A percentile compares a stretch with the other conserved stretches of the same genome.
Conservation (phyloP, 2,888 invertebrate genomes). For the Arenicola marina region DNA sequence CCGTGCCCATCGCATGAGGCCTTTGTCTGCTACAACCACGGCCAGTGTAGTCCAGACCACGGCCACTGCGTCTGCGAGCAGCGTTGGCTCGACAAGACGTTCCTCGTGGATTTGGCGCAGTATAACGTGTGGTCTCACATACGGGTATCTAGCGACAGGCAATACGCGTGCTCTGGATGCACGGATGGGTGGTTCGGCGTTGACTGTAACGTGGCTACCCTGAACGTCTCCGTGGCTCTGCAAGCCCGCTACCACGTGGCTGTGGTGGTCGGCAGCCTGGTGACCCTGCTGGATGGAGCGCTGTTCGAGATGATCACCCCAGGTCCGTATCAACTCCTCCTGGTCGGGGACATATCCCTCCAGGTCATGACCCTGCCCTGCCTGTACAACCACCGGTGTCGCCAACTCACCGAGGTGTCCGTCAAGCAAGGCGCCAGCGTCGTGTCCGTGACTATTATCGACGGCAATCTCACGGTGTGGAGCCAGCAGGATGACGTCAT, state of each 20-base stretch:
- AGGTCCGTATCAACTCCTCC: neutral
- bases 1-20: slow-evolving; percentile 27
- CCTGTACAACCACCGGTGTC: neutral
- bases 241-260: slow-evolving; percentile 28
- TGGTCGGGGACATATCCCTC: neutral
- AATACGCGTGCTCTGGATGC: slow-evolving; percentile 30
- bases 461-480: neutral
- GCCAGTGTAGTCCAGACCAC: neutral
- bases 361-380: neutral
- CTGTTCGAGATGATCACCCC: neutral
- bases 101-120: neutral
- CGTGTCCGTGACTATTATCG: neutral
- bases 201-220: slow-evolving; percentile 37
- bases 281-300: slow-evolving; percentile 12
- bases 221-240: neutral
- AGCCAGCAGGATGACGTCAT: neutral
- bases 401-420: neutral
- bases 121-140: neutral
- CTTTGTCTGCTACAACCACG: neutral
- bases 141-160: slow-evolving; percentile 18
- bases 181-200: slow-evolving; percentile 38
- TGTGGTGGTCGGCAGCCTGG: slow-evolving; percentile 29
- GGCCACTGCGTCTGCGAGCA: neutral
- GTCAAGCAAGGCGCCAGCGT: neutral
- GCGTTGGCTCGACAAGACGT: neutral